Conservation (phyloP, 2,888 invertebrate genomes). For the Nasonia oneida region DNA sequence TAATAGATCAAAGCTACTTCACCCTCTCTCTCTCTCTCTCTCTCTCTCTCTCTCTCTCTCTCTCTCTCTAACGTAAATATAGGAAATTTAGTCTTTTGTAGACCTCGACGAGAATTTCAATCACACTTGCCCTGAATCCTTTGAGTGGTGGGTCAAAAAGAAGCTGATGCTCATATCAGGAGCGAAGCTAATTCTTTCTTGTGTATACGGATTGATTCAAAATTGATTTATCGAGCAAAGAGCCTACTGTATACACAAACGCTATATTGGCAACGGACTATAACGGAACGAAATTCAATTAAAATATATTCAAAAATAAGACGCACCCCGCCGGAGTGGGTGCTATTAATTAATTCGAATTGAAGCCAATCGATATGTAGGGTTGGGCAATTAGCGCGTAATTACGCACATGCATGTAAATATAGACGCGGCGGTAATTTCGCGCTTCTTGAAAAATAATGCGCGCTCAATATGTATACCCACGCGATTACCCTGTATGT, state of each 20-base stretch:
- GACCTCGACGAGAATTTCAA: slow-evolving; percentile 60
- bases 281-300: not conserved
- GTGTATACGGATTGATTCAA: slow-evolving; percentile 30
- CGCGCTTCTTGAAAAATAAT: not conserved
- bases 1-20: slow-evolving; percentile 57
- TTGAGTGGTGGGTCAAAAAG: slow-evolving; percentile 56
- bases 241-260: not conserved
- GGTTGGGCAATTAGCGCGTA: slow-evolving; percentile 11
- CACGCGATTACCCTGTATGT: not conserved
- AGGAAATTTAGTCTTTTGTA: slow-evolving; percentile 61
- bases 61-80: slow-evolving; percentile 55
- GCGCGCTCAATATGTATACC: not conserved
- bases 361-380: not conserved
- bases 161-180: slow-evolving; percentile 57
- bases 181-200: slow-evolving; percentile 56
- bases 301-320: slow-evolving; percentile 25
- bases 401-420: not conserved
- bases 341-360: not conserved
- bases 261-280: not conserved
- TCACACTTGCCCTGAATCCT: slow-evolving; percentile 61
- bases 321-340: not conserved
- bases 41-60: too few relatives aligned
- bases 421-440: not conserved
- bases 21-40: too few relatives aligned
- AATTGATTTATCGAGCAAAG: slow-evolving; percentile 24